Conservation (phyloP, 2,888 invertebrate genomes). For the Eristalis intricaria region DNA sequence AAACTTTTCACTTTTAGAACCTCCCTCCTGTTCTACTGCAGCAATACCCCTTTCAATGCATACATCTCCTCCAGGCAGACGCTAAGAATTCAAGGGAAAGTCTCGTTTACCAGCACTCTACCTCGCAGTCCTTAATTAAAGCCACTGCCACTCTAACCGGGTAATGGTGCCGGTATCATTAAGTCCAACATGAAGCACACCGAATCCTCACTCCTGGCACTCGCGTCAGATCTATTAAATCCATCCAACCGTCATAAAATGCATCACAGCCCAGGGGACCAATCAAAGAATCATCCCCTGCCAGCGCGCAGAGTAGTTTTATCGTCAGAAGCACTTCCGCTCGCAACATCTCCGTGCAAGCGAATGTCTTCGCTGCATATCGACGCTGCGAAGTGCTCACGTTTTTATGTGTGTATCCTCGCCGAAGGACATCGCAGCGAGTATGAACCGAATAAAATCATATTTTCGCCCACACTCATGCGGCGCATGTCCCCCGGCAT, state of each 20-base stretch:
- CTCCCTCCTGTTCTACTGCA: no score
- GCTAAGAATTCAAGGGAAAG: neutral
- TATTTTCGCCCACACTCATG: constrained; percentile 4
- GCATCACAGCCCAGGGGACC: neutral
- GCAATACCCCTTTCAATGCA: no score
- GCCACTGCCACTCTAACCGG: neutral
- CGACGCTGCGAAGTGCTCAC: neutral
- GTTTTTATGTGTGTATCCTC: constrained; percentile 2
- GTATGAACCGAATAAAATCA: constrained; percentile 22
- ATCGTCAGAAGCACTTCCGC: neutral
- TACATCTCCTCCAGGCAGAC: no score
- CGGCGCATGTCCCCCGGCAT: neutral
- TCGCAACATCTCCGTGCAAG: neutral
- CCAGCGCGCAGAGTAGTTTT: neutral
- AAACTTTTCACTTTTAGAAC: no score
- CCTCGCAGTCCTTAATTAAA: neutral
- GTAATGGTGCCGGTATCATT: neutral
- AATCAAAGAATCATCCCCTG: neutral
- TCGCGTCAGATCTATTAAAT: neutral
- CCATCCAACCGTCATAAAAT: neutral
- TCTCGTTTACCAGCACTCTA: neutral
- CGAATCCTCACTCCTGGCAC: neutral
- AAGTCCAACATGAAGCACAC: neutral
- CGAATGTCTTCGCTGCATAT: neutral
- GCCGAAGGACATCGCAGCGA: neutral